Percentiles rank a stretch among this genome's conserved stretches.
phyloP scores from a whole-genome alignment of 2,888 invertebrate genomes.

The Choreutis nemorana region DNA sequence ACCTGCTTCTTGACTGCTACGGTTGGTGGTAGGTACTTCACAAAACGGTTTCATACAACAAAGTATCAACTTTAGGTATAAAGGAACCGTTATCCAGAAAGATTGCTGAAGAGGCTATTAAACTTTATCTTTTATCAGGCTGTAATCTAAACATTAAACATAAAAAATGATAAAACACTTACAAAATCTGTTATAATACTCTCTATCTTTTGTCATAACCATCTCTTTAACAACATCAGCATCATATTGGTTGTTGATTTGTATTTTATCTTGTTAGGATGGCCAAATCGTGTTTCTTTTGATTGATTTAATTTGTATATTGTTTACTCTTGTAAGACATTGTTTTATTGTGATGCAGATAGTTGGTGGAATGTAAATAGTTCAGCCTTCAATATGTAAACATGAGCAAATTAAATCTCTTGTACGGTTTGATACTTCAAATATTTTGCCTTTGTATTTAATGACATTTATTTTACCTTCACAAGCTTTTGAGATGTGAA shows the following conservation, averaged over 20 bases:
- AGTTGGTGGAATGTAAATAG: conserved; percentile 38
- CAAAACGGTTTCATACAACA: no score
- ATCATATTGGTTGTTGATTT: conserved; percentile 28
- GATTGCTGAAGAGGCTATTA: conserved; percentile 48
- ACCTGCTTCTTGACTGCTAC: no score
- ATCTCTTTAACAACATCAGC: no score
- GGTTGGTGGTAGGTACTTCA: no score
- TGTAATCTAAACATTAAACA: no score
- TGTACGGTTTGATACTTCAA: no score
- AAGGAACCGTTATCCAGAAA: no score
- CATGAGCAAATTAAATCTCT: conserved; percentile 27
- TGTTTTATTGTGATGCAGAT: conserved; percentile 33
- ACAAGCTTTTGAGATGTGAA: conserved; percentile 2
- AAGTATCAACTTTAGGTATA: no score
- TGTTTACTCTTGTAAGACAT: conserved; percentile 33
- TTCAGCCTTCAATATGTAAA: conserved; percentile 28
- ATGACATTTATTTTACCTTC: conserved; percentile 5
- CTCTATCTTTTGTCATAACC: no score
- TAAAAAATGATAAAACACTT: no score
- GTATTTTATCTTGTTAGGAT: conserved; percentile 33
- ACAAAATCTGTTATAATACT: conserved; percentile 16
- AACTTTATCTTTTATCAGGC: conserved; percentile 52
- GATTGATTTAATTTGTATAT: conserved; percentile 37
- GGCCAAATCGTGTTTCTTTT: conserved; percentile 21
- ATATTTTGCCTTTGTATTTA: no score